Evolutionary conservation across 2,113 vertebrate species (phyloP), one percentile per base, ranked within the genome.

Genomic region (Pelvicachromis taeniatus): DNA sequence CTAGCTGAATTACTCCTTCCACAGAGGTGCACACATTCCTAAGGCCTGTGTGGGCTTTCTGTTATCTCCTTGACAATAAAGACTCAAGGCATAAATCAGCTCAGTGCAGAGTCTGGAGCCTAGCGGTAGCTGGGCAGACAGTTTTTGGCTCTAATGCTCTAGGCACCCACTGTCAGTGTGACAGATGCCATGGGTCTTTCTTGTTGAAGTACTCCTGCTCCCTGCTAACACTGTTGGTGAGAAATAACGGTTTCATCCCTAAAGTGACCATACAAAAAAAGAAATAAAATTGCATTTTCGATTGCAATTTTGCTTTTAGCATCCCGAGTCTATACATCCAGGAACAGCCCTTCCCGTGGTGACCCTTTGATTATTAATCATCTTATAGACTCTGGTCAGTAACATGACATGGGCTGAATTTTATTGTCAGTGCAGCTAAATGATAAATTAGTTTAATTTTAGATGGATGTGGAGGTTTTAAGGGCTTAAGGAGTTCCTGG

Each of bases 61-160:
- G 78, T 86, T 81, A 85, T 82, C 89, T 89, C 87, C 85, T 77
- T 81, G 88, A 91, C 90, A 84, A 88, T 90, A 84, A 56, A 73
- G 53, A 77, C 21, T 3, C 16, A 23, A 77, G 33, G 6, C 75
- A 63, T 83, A 81, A 82, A 83, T 75, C 77, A 21, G 79, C 73
- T 79, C 61, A 45, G 63, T 58, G 50, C 50, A 68, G 70, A 84
- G 75, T 84, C 17, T 77, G 87, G 83, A 83, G 79, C 78, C 55
- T 48, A 86, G 86, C 78, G 55, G 85, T 77, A 80, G 54, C 53
- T 56, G 48, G 53, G 38, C 77, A 86, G 68, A 73, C 56, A 40
- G 77, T 9, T 19, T 75, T 75, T 48, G 58, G 68, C 68, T 83
- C 75, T 21, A 35, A 82, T 63, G 83, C 80, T 58, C 63, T 14